Evolutionary conservation across 2,113 vertebrate genomes (phyloP).

Genomic region (Vombatus ursinus): DNA sequence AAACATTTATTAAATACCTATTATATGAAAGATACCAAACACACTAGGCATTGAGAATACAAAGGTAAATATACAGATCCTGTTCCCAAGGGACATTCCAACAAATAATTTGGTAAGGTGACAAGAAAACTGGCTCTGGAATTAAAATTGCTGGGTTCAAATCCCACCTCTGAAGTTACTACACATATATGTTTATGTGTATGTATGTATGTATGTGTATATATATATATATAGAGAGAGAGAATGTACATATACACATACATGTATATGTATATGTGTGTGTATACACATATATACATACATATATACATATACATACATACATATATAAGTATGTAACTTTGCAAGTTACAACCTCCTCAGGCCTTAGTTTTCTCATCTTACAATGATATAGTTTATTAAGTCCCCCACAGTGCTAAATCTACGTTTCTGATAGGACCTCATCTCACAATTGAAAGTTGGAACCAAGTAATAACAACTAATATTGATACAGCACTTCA

Average conservation of each 20-base stretch:
- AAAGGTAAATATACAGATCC: not conserved
- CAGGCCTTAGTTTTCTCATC: not conserved
- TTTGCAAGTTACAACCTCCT: not conserved
- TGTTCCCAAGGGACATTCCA: not conserved
- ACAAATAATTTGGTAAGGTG: not conserved
- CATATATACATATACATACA: no score
- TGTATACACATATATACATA: no score
- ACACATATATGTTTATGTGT: no score
- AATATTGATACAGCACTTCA: not conserved
- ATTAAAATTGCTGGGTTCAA: not conserved
- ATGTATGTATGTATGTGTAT: no score
- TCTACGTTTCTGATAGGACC: not conserved
- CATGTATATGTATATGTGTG: no score
- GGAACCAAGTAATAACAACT: not conserved
- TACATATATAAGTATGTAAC: no score
- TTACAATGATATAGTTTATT: not conserved
- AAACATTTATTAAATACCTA: not conserved
- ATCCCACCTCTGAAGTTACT: not conserved
- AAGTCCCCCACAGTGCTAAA: not conserved
- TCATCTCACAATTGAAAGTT: not conserved
- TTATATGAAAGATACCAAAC: not conserved
- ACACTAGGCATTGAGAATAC: not conserved
- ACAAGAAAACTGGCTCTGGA: not conserved
- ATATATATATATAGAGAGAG: no score
- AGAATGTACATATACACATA: no score